Conservation (phyloP, 2,797 vertebrate species). For the Sebastes taczanowskii region DNA sequence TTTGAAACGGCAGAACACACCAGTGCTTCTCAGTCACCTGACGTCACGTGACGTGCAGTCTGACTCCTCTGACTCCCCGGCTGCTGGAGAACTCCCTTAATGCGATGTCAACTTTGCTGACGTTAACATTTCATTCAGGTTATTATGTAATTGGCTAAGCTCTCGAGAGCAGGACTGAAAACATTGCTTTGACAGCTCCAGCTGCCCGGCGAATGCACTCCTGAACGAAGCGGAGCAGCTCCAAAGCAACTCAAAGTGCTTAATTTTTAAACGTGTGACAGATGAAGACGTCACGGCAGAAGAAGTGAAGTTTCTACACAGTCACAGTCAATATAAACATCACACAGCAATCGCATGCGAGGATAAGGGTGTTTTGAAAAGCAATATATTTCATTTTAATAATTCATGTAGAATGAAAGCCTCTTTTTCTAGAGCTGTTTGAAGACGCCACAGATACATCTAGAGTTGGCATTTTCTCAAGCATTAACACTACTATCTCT, state of each 20-base stretch:
- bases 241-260: neutral
- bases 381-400: neutral
- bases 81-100: constrained; percentile 18
- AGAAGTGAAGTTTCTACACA: neutral
- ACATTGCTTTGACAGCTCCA: constrained; percentile 60
- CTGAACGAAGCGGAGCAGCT: neutral
- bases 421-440: neutral
- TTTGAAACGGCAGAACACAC: constrained; percentile 9
- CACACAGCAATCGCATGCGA: neutral
- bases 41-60: neutral
- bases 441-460: neutral
- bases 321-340: neutral
- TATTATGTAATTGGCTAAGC: constrained; percentile 57
- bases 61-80: neutral
- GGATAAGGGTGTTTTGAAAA: neutral
- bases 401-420: constrained; percentile 12
- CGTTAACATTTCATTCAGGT: constrained; percentile 67
- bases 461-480: neutral
- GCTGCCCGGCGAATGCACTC: constrained; percentile 24
- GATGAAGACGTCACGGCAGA: constrained; percentile 8
- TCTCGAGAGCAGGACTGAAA: constrained; percentile 38
- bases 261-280: constrained; percentile 4
- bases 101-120: constrained; percentile 54
- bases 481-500: neutral
- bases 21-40: neutral